Evolutionary conservation across 2,797 vertebrate species (phyloP), one percentile per base, ranked within the genome.

Genomic region (Oreortyx pictus): DNA sequence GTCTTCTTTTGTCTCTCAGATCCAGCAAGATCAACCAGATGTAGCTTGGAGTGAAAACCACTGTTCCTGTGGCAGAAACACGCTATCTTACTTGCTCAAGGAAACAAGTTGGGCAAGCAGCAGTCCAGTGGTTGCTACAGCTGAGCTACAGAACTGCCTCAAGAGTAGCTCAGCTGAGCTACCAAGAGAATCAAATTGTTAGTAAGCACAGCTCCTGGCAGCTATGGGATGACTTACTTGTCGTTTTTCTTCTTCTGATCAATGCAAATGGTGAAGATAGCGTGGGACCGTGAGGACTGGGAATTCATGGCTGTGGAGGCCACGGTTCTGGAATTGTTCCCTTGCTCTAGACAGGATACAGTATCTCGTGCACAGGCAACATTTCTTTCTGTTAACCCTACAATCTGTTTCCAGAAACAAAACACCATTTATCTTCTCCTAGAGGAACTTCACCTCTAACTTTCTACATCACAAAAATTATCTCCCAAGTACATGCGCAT

Each of bases 1-100:
- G 99, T 99, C 96, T 99, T 99, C 96, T 99, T 99, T 88, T 99
- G 99, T 83, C 99, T 98, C 95, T 99, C 99, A 5, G 99, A 99
- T 68, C 99, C 99, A 84, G 99, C 99, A 25, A 99, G 97, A 95
- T 99, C 99, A 86, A 99, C 99, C 25, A 99, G 98, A 92, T 99
- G 99, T 3, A 99, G 95, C 95, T 99, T 99, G 46, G 98, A 99
- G 88, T 98, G 98, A 88, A 99, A 97, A 2, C 97, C 97, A 93
- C 97, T 98, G 8, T 87, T 98, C 95, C 99, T 99, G 54, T 16
- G 18, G 60, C 65, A 91, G 88, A 90, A 80, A 96, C 0, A 92
- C 54, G 29, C 17, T 11, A 1, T 15, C 70, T 86, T 17, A 72
- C 27, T 25, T 78, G 75, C 71, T n/a, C n/a, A 49, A 33, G 31